These are phyloP conservation scores for Scophthalmus maximus DNA, from an alignment of 2,113 vertebrate species.

Conservation along the genomic window DNA sequence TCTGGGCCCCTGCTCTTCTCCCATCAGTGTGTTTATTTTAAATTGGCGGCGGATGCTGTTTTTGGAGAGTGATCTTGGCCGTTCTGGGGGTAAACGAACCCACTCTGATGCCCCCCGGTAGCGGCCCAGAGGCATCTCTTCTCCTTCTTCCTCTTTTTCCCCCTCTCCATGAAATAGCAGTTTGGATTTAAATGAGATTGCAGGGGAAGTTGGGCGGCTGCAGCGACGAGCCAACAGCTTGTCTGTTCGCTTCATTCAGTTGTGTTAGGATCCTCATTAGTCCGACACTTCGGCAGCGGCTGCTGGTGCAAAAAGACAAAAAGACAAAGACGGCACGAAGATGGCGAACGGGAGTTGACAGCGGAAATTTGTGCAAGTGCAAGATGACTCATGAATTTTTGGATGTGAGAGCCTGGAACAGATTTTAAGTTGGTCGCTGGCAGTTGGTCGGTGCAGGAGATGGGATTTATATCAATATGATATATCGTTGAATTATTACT, in stretches of 20 bases:
- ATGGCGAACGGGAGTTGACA: slow-evolving; percentile 2
- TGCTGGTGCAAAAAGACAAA: slow-evolving; percentile 9
- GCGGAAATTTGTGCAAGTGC: background rate
- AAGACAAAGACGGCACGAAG: slow-evolving; percentile 6
- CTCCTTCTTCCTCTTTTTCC: background rate
- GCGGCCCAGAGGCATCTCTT: slow-evolving; percentile 26
- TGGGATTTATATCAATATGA: no score
- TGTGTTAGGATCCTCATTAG: slow-evolving; percentile 59
- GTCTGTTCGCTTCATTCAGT: slow-evolving; percentile 2
- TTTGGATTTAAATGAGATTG: slow-evolving; percentile 53
- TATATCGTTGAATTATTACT: no score
- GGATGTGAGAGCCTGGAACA: no score
- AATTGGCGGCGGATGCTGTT: slow-evolving; percentile 47
- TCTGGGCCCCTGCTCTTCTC: slow-evolving; percentile 1
- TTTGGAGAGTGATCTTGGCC: slow-evolving; percentile 44
- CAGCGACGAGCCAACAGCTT: slow-evolving; percentile 10
- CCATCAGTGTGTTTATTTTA: slow-evolving; percentile 49
- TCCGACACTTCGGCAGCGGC: slow-evolving; percentile 3
- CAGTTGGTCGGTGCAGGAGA: no score
- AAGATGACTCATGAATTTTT: background rate
- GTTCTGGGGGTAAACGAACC: slow-evolving; percentile 40
- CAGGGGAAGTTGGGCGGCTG: slow-evolving; percentile 9
- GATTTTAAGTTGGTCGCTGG: no score
- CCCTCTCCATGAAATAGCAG: slow-evolving; percentile 1
- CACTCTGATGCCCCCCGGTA: slow-evolving; percentile 10